Percentiles rank a stretch among this genome's conserved stretches.
Evolutionary conservation across 2,888 invertebrate species (phyloP).

Genomic region (Lucinisca nassula): DNA sequence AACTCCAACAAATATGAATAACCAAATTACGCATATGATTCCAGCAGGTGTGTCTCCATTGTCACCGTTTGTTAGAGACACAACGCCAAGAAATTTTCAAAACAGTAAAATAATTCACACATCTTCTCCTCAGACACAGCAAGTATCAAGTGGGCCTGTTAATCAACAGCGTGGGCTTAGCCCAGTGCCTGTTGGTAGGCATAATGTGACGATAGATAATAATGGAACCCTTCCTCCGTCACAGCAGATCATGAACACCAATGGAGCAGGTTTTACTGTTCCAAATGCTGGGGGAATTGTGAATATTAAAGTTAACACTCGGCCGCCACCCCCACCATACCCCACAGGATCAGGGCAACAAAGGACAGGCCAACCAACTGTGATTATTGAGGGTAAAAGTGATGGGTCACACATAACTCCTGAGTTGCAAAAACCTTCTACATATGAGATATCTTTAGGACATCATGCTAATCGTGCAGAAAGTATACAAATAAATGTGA

Average conservation of each 20-base stretch:
- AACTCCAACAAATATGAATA: slow-evolving; percentile 54
- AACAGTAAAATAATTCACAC: slow-evolving; percentile 59
- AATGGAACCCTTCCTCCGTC: slow-evolving; percentile 11
- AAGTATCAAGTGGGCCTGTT: slow-evolving; percentile 69
- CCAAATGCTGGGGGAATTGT: slow-evolving; percentile 34
- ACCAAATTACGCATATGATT: slow-evolving; percentile 10
- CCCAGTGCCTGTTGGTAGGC: slow-evolving; percentile 92
- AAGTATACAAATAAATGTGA: slow-evolving; percentile 50
- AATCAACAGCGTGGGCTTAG: slow-evolving; percentile 91
- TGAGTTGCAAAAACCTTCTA: slow-evolving; percentile 92
- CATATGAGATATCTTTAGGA: slow-evolving; percentile 58
- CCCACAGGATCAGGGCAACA: slow-evolving; percentile 24
- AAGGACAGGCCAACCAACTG: slow-evolving; percentile 34
- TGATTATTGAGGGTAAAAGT: slow-evolving; percentile 44
- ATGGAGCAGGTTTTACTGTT: background rate
- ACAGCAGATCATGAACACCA: background rate
- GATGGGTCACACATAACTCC: slow-evolving; percentile 86
- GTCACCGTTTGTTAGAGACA: slow-evolving; percentile 34
- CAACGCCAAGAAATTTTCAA: background rate
- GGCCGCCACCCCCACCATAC: slow-evolving; percentile 67
- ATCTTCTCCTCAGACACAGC: slow-evolving; percentile 55
- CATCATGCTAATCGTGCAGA: slow-evolving; percentile 38
- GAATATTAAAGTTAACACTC: slow-evolving; percentile 69
- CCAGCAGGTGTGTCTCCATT: slow-evolving; percentile 36
- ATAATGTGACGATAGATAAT: slow-evolving; percentile 89